Conservation (phyloP, 2,797 vertebrate genomes). For the Distichodus sexfasciatus region DNA sequence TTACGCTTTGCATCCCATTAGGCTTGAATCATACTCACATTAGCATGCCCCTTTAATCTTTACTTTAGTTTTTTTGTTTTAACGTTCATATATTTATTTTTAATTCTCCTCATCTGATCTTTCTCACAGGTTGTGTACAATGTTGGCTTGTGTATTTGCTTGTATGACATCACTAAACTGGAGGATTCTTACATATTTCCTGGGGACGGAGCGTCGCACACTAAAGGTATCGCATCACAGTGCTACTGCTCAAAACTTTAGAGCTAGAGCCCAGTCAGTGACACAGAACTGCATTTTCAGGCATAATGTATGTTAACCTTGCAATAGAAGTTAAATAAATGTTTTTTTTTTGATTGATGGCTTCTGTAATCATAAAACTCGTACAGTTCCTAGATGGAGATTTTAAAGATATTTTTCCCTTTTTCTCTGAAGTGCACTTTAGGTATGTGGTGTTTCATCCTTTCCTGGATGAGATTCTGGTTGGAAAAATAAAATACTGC, state of each 20-base stretch:
- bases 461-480: slow-evolving; percentile 93
- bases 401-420: no score
- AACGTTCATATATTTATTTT: no score
- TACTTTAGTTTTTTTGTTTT: slow-evolving; percentile 13
- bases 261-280: neutral
- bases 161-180: slow-evolving; percentile 94
- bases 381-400: no score
- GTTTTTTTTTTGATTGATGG: neutral
- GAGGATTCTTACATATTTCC: slow-evolving; percentile 98
- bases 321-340: no score
- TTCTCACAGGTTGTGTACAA: slow-evolving; percentile 88
- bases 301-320: no score
- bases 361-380: no score
- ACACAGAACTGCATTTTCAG: no score
- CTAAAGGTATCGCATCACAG: slow-evolving; percentile 80
- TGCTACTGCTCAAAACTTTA: neutral
- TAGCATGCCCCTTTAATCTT: no score
- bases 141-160: slow-evolving; percentile 92
- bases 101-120: no score
- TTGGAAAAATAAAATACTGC: slow-evolving; percentile 96
- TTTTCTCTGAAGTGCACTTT: slow-evolving; percentile 98
- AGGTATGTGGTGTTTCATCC: slow-evolving; percentile 96
- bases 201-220: slow-evolving; percentile 94
- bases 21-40: no score
- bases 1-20: no score